Percentiles rank a stretch among this genome's conserved stretches.
These are phyloP conservation scores for Cotesia chilonis DNA, from an alignment of 1,140 invertebrate genomes.

Conservation along the genomic window DNA sequence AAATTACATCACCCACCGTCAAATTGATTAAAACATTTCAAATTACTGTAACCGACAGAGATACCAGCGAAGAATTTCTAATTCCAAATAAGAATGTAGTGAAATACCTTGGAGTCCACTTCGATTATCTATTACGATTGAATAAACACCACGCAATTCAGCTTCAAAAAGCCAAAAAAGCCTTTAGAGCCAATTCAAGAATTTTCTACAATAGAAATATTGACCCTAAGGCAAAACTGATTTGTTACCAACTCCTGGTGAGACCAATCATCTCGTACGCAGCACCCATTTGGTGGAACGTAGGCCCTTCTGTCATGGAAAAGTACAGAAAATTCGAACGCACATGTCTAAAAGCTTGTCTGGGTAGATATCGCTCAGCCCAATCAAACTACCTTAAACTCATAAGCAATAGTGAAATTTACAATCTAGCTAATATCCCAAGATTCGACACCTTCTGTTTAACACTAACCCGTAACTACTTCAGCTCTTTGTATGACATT, in stretches of 20 bases:
- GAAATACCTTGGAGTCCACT: no score
- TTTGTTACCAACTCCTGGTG: constrained; percentile 23
- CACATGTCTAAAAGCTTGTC: neutral
- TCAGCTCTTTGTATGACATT: no score
- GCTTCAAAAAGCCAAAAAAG: neutral
- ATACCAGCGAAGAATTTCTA: neutral
- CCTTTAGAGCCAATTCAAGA: constrained; percentile 11
- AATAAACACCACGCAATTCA: neutral
- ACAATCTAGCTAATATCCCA: constrained; percentile 13
- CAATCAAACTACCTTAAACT: neutral
- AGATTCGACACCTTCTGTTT: constrained; percentile 7
- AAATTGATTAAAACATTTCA: neutral
- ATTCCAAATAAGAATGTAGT: no score
- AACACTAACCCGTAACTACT: no score
- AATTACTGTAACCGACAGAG: neutral
- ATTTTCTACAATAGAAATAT: constrained; percentile 16
- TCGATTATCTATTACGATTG: no score
- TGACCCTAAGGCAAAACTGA: constrained; percentile 16
- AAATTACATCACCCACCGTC: neutral
- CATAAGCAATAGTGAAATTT: neutral
- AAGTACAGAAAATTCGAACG: constrained; percentile 15
- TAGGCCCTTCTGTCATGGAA: neutral
- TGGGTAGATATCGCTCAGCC: neutral
- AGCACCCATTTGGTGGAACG: constrained; percentile 26
- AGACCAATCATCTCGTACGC: constrained; percentile 24